A percentile compares a stretch with the other conserved stretches of the same genome.
Conservation (phyloP, 2,797 vertebrate genomes). For the Chrosomus eos region DNA sequence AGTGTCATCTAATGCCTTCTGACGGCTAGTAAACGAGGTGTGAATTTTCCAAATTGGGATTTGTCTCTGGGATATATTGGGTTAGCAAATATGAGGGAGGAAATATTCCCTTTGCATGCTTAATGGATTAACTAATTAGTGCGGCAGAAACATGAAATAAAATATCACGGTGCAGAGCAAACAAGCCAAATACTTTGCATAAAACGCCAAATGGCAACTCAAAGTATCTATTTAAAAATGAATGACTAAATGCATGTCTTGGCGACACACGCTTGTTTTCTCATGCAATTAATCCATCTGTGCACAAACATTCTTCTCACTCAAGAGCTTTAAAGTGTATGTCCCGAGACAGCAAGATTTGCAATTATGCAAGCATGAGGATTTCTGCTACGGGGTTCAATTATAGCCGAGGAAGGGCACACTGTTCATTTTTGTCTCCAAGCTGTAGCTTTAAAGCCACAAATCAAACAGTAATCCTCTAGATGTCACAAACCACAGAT, state of each 20-base stretch:
- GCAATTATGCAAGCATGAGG: slow-evolving; percentile 45
- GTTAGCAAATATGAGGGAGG: slow-evolving; percentile 28
- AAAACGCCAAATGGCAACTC: not conserved
- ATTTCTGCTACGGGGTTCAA: slow-evolving; percentile 63
- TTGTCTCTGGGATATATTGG: slow-evolving; percentile 31
- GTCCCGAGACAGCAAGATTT: slow-evolving; percentile 60
- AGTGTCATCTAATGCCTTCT: slow-evolving; percentile 12
- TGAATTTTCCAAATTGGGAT: slow-evolving; percentile 43
- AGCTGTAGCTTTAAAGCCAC: slow-evolving; percentile 49
- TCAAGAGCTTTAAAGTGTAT: slow-evolving; percentile 51
- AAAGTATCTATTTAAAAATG: slow-evolving; percentile 8
- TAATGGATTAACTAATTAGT: slow-evolving; percentile 33
- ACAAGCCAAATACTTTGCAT: slow-evolving; percentile 11
- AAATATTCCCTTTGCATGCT: slow-evolving; percentile 6
- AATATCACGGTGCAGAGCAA: slow-evolving; percentile 3
- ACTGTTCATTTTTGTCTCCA: slow-evolving; percentile 57
- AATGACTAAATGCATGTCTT: not conserved
- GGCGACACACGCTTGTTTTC: not conserved
- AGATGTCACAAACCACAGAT: slow-evolving; percentile 48
- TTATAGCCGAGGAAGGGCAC: slow-evolving; percentile 60
- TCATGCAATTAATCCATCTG: slow-evolving; percentile 3
- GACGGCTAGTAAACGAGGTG: slow-evolving; percentile 30
- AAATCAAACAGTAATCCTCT: slow-evolving; percentile 57
- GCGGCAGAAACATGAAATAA: slow-evolving; percentile 6
- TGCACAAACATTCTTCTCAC: slow-evolving; percentile 36